Evolutionary conservation across 2,113 vertebrate species (phyloP).

Genomic region (Centropristis striata): DNA sequence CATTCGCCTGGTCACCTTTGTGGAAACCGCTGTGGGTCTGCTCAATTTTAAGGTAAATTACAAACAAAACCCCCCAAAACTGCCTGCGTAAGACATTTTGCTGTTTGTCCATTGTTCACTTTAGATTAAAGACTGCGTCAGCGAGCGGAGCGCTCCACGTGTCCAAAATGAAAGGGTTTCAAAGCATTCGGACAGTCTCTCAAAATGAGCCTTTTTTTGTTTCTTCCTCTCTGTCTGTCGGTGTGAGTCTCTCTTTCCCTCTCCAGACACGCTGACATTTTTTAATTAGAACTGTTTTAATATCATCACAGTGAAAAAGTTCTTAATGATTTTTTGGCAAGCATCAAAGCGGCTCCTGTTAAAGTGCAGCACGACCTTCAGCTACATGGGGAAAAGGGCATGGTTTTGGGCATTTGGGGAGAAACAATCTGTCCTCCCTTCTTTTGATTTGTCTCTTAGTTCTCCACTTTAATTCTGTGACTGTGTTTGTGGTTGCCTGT

Average conservation of each 20-base stretch:
- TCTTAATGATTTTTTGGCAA: conserved; percentile 77
- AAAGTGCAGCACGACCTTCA: conserved; percentile 72
- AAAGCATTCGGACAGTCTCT: conserved; percentile 61
- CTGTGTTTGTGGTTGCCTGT: conserved; percentile 44
- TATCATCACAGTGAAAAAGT: conserved; percentile 69
- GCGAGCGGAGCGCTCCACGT: conserved; percentile 57
- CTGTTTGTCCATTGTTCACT: conserved; percentile 67
- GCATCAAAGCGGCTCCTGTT: conserved; percentile 71
- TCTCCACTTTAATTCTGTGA: conserved; percentile 49
- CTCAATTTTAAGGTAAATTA: conserved; percentile 98
- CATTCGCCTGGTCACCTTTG: conserved; percentile 97
- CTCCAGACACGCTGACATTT: conserved; percentile 71
- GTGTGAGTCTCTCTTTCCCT: conserved; percentile 29
- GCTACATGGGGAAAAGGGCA: conserved; percentile 65
- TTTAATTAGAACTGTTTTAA: conserved; percentile 78
- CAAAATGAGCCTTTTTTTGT: conserved; percentile 64
- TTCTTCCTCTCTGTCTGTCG: conserved; percentile 19
- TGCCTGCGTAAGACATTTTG: conserved; percentile 71
- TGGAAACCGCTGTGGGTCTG: conserved; percentile 97
- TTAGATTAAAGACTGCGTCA: conserved; percentile 75
- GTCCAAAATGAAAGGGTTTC: conserved; percentile 67
- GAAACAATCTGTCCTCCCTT: conserved; percentile 71
- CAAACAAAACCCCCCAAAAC: conserved; percentile 63
- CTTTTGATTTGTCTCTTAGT: conserved; percentile 71
- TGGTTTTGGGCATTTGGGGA: conserved; percentile 70